Base-by-base conservation (phyloP, 2,797 vertebrate genomes). In the Salarias fasciatus region DNA sequence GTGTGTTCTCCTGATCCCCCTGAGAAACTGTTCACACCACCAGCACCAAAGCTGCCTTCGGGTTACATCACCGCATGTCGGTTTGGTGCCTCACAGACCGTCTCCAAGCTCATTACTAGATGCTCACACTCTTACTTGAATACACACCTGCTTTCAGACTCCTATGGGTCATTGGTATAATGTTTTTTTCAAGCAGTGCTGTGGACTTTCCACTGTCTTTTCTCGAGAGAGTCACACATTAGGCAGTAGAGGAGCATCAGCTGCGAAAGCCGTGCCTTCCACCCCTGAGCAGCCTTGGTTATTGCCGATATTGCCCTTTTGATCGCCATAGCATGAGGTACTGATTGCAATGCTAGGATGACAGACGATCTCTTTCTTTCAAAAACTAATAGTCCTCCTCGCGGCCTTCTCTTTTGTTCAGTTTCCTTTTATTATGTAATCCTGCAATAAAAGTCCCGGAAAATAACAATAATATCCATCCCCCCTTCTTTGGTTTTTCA, bases 71-170 rank as follows among this genome's bases (percentile, higher is more conserved):
- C 64, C 46, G 61, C 67, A 59, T 28, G 12, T 75, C 53, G 52
- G 54, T 54, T 68, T 50, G 46, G 46, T 49, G 61, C 46, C 72
- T 78, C 77, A 35, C 55, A 65, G 65, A 42, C 42, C 11, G 15
- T 44, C 70, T 54, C 57, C 73, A 82, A 86, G 81, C 80, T 82
- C 67, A 85, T n/a, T n/a, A n/a, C n/a, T 86, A 45, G 1, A 47
- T 53, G 44, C 53, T 10, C 37, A 38, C 69, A 43, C 24, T 24
- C 24, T 24, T 24, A 24, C 18, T 24, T 24, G 18, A 50, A 45
- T 46, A 48, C 73, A 52, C n/a, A 33, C 63, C 44, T 48, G 77
- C 71, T 54, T 64, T 11, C 37, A 45, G 29, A 53, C 47, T 69
- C 54, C 45, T 11, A 10, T 38, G 11, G 59, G 46, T 61, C 58